phyloP scores from a whole-genome alignment of 1,140 invertebrate genomes.

The Dufourea novaeangliae region DNA sequence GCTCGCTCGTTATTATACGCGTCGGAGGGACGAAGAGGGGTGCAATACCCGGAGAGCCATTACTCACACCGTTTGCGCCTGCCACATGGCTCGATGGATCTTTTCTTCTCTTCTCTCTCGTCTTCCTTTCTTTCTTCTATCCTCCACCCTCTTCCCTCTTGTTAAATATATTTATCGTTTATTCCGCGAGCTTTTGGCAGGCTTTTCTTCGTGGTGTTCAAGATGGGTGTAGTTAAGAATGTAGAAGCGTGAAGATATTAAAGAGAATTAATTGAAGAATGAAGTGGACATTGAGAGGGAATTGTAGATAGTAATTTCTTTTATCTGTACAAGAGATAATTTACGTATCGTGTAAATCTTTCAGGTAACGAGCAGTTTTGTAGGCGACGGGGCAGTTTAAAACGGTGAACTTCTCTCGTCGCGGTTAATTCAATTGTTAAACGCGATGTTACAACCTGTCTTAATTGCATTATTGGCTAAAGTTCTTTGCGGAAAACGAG shows the following conservation, averaged over 20 bases:
- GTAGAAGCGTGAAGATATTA: too few species aligned
- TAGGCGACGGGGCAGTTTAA: too few species aligned
- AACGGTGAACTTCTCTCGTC: too few species aligned
- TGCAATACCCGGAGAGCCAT: constrained; percentile 62
- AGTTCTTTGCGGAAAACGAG: constrained; percentile 29
- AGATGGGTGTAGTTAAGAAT: too few species aligned
- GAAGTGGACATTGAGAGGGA: too few species aligned
- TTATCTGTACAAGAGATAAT: too few species aligned
- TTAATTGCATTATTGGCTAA: constrained; percentile 38
- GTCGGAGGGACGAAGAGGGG: constrained; percentile 18
- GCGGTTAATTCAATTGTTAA: constrained; percentile 34
- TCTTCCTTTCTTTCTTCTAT: neutral
- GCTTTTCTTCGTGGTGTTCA: too few species aligned
- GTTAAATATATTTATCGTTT: constrained; percentile 3
- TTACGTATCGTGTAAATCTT: too few species aligned
- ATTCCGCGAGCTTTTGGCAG: neutral
- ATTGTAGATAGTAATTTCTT: too few species aligned
- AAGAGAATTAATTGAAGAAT: too few species aligned
- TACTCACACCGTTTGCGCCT: constrained; percentile 76
- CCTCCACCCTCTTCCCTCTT: too few species aligned
- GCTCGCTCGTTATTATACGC: constrained; percentile 68
- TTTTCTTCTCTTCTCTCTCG: constrained; percentile 47
- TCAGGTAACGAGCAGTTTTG: too few species aligned
- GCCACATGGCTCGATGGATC: constrained; percentile 74
- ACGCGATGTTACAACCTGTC: constrained; percentile 17